Base-by-base conservation (phyloP, 2,113 vertebrate genomes). In the Prochilodus magdalenae region DNA sequence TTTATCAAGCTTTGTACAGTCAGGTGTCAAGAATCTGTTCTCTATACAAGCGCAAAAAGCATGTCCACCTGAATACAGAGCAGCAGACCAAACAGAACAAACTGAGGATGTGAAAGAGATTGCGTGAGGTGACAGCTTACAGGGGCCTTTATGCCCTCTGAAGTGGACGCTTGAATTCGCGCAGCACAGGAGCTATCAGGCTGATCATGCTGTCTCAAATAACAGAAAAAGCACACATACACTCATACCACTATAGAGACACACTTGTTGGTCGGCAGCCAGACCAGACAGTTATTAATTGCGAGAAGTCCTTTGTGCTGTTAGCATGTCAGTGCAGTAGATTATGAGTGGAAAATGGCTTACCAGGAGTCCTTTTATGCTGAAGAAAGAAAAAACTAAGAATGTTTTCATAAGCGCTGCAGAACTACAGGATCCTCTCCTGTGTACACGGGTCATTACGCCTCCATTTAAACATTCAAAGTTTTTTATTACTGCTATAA, bases 401-500 rank as follows among this genome's bases (percentile, higher is more conserved):
- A 53, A 27, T 67, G 29, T 81, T 81, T 74, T 36, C 27, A 36
- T 74, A 40, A 24, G 71, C 44, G 30, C 71, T 26, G 22, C 71
- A 26, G 11, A n/a, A 20, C 49, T 53, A 26, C 44, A 55, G 24
- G 57, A 29, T 81, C 44, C 7, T 75, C 30, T 66, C 44, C 29
- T 18, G 70, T 81, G 85, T 85, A 86, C 80, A 86, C 65, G 65
- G 65, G 79, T 83, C 86, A 79, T 15, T 51, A 44, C 53, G 79
- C 65, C 60, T 78, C 67, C 70, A 44, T 83, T 66, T 83, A 90
- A 90, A 87, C 59, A 69, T 85, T 89, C 88, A 63, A 77, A 88
- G 85, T 85, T 85, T 82, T 90, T 90, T 86, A 91, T 83, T 82
- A 85, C 83, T 72, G 65, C 27, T 73, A 83, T 89, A 81, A 62